Evolutionary conservation across 2,797 vertebrate genomes (phyloP).

Genomic region (Ispidina picta): DNA sequence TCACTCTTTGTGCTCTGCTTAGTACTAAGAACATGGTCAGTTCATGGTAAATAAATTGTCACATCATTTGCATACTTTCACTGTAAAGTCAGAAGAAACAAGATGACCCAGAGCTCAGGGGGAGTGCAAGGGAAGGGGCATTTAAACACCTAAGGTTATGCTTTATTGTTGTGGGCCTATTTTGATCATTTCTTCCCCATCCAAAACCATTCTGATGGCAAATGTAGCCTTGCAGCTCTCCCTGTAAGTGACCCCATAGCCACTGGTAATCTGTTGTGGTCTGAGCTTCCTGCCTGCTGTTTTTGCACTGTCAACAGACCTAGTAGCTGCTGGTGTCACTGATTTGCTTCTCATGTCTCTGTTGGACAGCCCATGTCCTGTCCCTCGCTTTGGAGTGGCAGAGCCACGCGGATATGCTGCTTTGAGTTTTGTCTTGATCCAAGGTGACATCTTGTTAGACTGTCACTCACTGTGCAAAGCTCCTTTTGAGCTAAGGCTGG

Average conservation of each 20-base stretch:
- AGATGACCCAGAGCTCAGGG: not conserved
- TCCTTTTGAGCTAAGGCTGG: not conserved
- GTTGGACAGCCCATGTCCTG: not conserved
- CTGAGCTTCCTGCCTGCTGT: fast-evolving
- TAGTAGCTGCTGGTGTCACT: not conserved
- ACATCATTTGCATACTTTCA: not conserved
- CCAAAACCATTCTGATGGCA: not conserved
- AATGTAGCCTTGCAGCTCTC: not conserved
- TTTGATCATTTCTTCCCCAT: not conserved
- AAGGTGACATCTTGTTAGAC: not conserved
- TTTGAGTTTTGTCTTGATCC: fast-evolving
- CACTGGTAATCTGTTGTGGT: not conserved
- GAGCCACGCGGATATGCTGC: not conserved
- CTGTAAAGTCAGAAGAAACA: not conserved
- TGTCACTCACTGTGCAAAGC: not conserved
- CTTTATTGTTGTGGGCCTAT: not conserved
- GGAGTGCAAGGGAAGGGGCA: not conserved
- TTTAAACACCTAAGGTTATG: not conserved
- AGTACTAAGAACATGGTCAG: not conserved
- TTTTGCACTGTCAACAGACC: not conserved
- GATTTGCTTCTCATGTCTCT: not conserved
- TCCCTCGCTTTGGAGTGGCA: not conserved
- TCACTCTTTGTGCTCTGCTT: not conserved
- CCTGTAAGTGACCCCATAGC: fast-evolving
- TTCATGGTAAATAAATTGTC: not conserved